Evolutionary conservation across 2,888 invertebrate species (phyloP).

Genomic region (Euproctis similis): DNA sequence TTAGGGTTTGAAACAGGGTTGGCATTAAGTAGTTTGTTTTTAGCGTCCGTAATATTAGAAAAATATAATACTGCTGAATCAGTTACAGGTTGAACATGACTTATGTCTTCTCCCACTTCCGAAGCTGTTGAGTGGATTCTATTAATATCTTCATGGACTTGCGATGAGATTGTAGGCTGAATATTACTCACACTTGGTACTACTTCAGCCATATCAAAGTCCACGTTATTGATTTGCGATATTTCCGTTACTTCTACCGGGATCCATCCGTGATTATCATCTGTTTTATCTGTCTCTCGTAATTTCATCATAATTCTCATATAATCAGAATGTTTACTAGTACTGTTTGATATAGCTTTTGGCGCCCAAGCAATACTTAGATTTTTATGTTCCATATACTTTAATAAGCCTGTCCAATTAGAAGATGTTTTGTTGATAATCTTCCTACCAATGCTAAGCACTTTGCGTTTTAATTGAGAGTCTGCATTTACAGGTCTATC

Average conservation of each 20-base stretch:
- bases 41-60: slow-evolving; percentile 11
- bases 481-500: slow-evolving; percentile 18
- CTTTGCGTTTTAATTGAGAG: slow-evolving; percentile 47
- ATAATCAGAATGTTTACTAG: slow-evolving; percentile 26
- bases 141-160: background rate
- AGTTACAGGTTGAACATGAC: background rate
- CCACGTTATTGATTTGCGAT: background rate
- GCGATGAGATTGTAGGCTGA: too few species aligned
- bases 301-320: slow-evolving; percentile 44
- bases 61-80: slow-evolving; percentile 11
- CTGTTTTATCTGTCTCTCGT: slow-evolving; percentile 15
- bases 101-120: too few species aligned
- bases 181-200: too few species aligned
- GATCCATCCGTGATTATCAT: slow-evolving; percentile 30
- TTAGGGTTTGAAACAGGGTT: slow-evolving; percentile 61
- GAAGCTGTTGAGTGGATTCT: too few species aligned
- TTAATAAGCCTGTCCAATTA: slow-evolving; percentile 46
- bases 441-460: slow-evolving; percentile 59
- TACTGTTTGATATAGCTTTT: slow-evolving; percentile 11
- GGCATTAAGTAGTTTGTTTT: slow-evolving; percentile 31
- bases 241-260: background rate
- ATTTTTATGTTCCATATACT: slow-evolving; percentile 52
- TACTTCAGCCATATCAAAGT: background rate
- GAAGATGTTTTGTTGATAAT: slow-evolving; percentile 42
- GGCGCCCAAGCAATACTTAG: slow-evolving; percentile 46